A percentile compares a stretch with the other conserved stretches of the same genome.
Conservation (phyloP, 2,888 invertebrate species). For the Caradrina kadenii region DNA sequence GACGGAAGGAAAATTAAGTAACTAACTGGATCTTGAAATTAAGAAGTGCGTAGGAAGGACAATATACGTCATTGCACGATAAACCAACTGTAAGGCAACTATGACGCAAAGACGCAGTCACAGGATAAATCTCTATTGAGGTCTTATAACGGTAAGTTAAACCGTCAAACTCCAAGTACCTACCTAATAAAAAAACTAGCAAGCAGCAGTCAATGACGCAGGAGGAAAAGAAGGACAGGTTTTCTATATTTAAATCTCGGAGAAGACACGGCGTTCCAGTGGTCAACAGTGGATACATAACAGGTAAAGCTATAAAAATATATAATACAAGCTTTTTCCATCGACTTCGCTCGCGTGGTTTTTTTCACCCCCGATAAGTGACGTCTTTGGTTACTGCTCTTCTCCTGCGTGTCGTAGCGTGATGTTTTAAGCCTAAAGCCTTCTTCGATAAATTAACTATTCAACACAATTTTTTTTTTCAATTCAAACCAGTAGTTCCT, state of each 20-base stretch:
- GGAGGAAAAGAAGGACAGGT: background rate
- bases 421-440: too few species aligned
- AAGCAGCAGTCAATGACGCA: slow-evolving; percentile 2
- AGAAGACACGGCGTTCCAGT: too few species aligned
- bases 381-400: too few species aligned
- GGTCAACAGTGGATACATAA: too few species aligned
- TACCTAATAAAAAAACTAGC: background rate
- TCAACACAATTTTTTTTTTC: too few species aligned
- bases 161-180: background rate
- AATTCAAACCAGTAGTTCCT: too few species aligned
- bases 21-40: slow-evolving; percentile 25
- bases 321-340: too few species aligned
- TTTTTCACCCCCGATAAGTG: too few species aligned
- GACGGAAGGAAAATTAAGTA: slow-evolving; percentile 12
- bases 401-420: too few species aligned
- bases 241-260: background rate
- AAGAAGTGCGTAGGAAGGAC: background rate
- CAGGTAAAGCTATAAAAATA: too few species aligned
- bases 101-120: background rate
- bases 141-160: background rate
- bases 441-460: too few species aligned
- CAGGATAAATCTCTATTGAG: background rate
- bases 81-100: background rate
- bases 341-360: too few species aligned
- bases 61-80: background rate